Evolutionary conservation across 2,797 vertebrate genomes (phyloP), one percentile per base, ranked within the genome.

Genomic region (Notolepis coatsorum): DNA sequence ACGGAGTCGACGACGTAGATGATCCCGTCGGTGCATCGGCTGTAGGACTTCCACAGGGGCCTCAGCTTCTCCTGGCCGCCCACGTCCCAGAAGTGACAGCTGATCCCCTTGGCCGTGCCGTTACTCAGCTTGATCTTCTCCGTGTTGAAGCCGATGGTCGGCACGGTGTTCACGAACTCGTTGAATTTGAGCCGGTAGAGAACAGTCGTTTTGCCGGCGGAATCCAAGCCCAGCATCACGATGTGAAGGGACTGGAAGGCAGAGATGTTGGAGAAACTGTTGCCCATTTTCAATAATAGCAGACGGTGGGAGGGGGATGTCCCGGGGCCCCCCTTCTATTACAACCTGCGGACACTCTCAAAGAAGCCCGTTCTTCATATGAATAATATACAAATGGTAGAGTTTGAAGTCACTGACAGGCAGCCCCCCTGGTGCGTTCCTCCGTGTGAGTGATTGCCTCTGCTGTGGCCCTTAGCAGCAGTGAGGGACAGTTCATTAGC

Each of bases 1-100:
- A 98, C 97, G 0, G 97, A 99, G 92, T 99, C 97, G 93, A 99
- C 97, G 81, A 99, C 97, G 80, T 97, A 99, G 81, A 99, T 98
- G 89, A 99, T 98, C 51, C 97, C 97, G 69, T 98, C 97, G 35
- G 97, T 97, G 87, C 97, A 97, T 70, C 97, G 95, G 86, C 96
- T 98, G 90, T 99, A 99, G n/a, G 97, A 96, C 75, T 98, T 98
- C 97, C 97, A 99, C 35, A 99, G 93, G 23, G 97, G 97, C 66
- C 97, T 91, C 84, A 99, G 94, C 91, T 98, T 98, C 93, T 98
- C 97, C 88, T 99, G 97, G 20, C 96, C 97, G 0, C 97, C 97
- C 45, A 98, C 97, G 63, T 99, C 97, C 97, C 97, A 99, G 79
- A 99, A 97, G 93, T 98, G 97, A 86, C 96, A 99, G 89, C 96